These are phyloP conservation scores for Pseudomyrmex cubaensis DNA, from an alignment of 1,140 invertebrate genomes.

Conservation along the genomic window DNA sequence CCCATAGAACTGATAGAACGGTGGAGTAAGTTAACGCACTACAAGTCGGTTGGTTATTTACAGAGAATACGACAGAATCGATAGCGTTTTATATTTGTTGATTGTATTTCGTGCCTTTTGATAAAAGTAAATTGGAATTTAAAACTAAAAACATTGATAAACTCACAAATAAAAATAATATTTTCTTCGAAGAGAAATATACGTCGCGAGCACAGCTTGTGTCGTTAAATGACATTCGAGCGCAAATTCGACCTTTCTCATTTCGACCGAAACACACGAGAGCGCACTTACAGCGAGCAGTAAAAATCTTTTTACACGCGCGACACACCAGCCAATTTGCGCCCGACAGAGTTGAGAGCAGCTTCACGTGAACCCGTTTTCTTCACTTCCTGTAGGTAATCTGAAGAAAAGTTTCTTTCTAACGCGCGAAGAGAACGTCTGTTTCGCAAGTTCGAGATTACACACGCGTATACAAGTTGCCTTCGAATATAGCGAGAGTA, in stretches of 20 bases:
- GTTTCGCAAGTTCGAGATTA: conserved; percentile 45
- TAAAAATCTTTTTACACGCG: conserved; percentile 54
- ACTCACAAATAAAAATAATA: background rate
- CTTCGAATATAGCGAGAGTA: too few species aligned
- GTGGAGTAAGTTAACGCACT: background rate
- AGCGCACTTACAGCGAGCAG: conserved; percentile 38
- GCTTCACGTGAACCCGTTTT: conserved; percentile 9
- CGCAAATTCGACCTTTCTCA: conserved; percentile 37
- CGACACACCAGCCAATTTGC: conserved; percentile 48
- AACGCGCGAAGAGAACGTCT: conserved; percentile 11
- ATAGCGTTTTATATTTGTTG: background rate
- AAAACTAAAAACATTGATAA: too few species aligned
- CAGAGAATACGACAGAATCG: background rate
- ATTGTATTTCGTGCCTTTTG: background rate
- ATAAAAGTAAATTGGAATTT: background rate
- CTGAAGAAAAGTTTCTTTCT: conserved; percentile 50
- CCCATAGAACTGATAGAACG: background rate
- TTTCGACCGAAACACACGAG: conserved; percentile 37
- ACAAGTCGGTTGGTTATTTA: background rate
- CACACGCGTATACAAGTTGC: background rate
- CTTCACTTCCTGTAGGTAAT: conserved; percentile 25
- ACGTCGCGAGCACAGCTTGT: background rate
- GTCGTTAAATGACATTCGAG: conserved; percentile 10
- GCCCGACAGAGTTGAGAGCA: conserved; percentile 19
- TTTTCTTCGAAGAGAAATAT: background rate